Conservation (phyloP, 2,797 vertebrate species). For the Ptychadena robeensis region DNA sequence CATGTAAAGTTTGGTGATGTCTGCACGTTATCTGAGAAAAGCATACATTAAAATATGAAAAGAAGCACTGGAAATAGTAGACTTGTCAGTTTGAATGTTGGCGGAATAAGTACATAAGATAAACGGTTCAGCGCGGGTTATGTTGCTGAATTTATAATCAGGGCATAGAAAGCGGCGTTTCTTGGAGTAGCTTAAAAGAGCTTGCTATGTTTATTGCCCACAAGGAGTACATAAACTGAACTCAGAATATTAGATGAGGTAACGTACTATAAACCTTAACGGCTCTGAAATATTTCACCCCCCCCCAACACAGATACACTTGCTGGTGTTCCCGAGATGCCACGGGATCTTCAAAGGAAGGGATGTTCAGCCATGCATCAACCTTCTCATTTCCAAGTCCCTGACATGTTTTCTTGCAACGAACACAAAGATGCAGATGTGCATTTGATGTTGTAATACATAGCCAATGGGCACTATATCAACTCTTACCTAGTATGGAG, state of each 20-base stretch:
- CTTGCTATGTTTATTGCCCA: slow-evolving; percentile 66
- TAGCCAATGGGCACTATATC: neutral
- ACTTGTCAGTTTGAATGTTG: slow-evolving; percentile 83
- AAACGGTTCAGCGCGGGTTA: slow-evolving; percentile 81
- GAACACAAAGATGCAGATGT: slow-evolving; percentile 9
- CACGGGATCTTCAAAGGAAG: slow-evolving; percentile 26
- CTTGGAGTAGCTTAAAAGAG: slow-evolving; percentile 65
- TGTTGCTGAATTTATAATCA: slow-evolving; percentile 80
- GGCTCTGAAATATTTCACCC: slow-evolving; percentile 54
- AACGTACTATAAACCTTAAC: slow-evolving; percentile 56
- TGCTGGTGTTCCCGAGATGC: slow-evolving; percentile 34
- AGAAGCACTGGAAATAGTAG: slow-evolving; percentile 76
- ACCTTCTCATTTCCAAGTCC: slow-evolving; percentile 29
- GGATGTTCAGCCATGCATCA: slow-evolving; percentile 27
- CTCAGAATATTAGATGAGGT: slow-evolving; percentile 60
- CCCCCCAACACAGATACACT: slow-evolving; percentile 52
- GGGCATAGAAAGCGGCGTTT: slow-evolving; percentile 68
- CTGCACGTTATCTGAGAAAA: slow-evolving; percentile 75
- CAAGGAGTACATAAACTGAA: slow-evolving; percentile 62
- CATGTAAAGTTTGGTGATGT: slow-evolving; percentile 81
- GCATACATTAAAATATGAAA: slow-evolving; percentile 79
- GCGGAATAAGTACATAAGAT: slow-evolving; percentile 83
- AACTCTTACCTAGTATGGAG: neutral
- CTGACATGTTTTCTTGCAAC: slow-evolving; percentile 26
- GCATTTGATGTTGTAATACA: neutral